phyloP scores from a whole-genome alignment of 35 echinoderm and acorn worm genomes.

The Ptychodera flava region DNA sequence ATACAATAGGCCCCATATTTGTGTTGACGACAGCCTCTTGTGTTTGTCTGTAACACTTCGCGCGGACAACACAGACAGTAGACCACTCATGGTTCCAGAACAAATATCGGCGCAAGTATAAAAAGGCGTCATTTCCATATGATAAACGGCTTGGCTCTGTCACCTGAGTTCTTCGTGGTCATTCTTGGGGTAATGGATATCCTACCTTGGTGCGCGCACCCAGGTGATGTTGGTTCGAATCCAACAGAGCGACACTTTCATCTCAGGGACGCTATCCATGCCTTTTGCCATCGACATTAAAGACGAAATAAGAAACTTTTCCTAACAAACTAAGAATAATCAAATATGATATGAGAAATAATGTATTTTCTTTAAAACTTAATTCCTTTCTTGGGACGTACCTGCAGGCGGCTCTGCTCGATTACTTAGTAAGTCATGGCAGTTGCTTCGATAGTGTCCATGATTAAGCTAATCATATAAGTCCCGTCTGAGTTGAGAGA shows the following conservation, averaged over 20 bases:
- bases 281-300: background rate
- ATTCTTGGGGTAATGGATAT: background rate
- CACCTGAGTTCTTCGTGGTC: background rate
- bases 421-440: too few relatives aligned
- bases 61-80: background rate
- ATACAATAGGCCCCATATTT: too few relatives aligned
- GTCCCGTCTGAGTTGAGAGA: too few relatives aligned
- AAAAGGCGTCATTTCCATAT: too few relatives aligned
- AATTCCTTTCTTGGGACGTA: background rate
- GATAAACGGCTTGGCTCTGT: too few relatives aligned
- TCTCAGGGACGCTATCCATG: background rate
- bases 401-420: too few relatives aligned
- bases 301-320: background rate
- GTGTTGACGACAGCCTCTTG: too few relatives aligned
- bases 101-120: too few relatives aligned
- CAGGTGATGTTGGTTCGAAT: background rate
- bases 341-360: too few relatives aligned
- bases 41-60: background rate
- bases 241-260: background rate
- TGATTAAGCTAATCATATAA: too few relatives aligned
- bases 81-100: background rate
- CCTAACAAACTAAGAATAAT: too few relatives aligned
- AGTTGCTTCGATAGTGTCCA: too few relatives aligned
- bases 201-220: background rate
- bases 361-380: background rate